A percentile compares a stretch with the other conserved stretches of the same genome.
phyloP scores from a whole-genome alignment of 2,888 invertebrate genomes.

The Stomorhina lunata region DNA sequence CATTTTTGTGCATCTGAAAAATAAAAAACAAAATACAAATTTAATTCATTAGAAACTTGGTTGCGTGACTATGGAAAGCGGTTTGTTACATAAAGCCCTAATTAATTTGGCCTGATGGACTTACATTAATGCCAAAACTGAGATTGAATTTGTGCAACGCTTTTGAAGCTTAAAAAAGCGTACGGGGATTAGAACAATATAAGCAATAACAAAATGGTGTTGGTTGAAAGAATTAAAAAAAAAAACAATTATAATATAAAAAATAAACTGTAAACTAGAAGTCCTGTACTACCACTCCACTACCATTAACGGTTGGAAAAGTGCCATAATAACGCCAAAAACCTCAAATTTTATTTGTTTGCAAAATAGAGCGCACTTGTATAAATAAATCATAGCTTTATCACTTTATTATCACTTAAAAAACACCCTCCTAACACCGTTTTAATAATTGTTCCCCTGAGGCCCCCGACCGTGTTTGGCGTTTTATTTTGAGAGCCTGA shows the following conservation, averaged over 20 bases:
- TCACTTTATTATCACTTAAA: background rate
- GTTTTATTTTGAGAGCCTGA: conserved; percentile 21
- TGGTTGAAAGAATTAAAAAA: conserved; percentile 38
- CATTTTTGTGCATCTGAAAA: conserved; percentile 57
- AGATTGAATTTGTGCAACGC: conserved; percentile 48
- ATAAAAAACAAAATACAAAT: conserved; percentile 46
- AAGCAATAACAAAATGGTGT: conserved; percentile 42
- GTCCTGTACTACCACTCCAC: conserved; percentile 4
- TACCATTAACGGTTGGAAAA: background rate
- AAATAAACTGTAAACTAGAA: conserved; percentile 15
- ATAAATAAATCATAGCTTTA: conserved; percentile 28
- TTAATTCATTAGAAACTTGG: conserved; percentile 76
- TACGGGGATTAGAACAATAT: conserved; percentile 34
- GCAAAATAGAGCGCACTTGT: conserved; percentile 44
- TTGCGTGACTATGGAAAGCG: conserved; percentile 79
- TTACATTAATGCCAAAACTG: conserved; percentile 46
- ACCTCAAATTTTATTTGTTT: conserved; percentile 15
- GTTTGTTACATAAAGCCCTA: conserved; percentile 73
- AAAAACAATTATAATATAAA: background rate
- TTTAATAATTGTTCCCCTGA: conserved; percentile 18
- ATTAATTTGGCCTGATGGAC: conserved; percentile 69
- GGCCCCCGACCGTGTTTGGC: conserved; percentile 24
- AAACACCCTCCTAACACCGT: conserved; percentile 38
- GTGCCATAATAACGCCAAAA: conserved; percentile 36
- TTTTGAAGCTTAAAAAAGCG: conserved; percentile 29